Evolutionary conservation across 2,797 vertebrate species (phyloP).

Genomic region (Microctenopoma stevenorrisi): DNA sequence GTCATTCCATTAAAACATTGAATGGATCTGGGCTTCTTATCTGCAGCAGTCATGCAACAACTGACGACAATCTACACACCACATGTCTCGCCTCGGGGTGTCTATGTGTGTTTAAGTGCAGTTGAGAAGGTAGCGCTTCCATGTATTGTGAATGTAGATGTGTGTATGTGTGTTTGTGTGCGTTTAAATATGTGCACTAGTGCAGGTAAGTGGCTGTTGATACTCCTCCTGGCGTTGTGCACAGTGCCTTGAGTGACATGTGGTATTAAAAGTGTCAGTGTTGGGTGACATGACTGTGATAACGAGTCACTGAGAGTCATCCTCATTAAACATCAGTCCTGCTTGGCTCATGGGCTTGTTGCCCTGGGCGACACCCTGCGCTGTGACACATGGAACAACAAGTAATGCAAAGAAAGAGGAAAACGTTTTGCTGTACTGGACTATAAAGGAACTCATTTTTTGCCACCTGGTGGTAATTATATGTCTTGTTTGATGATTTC

Average conservation of each 20-base stretch:
- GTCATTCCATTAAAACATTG: constrained; percentile 62
- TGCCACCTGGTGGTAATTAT: constrained; percentile 26
- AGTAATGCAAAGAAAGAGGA: constrained; percentile 30
- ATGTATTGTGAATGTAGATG: neutral
- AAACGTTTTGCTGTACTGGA: constrained; percentile 4
- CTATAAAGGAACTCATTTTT: constrained; percentile 24
- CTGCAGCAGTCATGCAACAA: constrained; percentile 21
- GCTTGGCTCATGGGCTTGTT: constrained; percentile 65
- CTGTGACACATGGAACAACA: constrained; percentile 50
- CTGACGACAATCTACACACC: constrained; percentile 28
- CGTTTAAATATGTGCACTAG: constrained; percentile 19
- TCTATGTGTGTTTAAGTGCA: constrained; percentile 8
- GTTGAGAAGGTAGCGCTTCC: neutral
- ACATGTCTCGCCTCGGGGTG: constrained; percentile 12
- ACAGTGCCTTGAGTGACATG: constrained; percentile 66
- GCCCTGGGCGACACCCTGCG: constrained; percentile 58
- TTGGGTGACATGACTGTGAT: constrained; percentile 70
- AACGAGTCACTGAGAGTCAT: constrained; percentile 74
- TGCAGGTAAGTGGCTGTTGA: constrained; percentile 60
- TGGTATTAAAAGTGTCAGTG: constrained; percentile 80
- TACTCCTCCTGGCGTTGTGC: constrained; percentile 63
- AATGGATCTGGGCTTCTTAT: constrained; percentile 58
- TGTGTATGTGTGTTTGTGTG: constrained; percentile 5
- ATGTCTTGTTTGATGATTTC: constrained; percentile 35
- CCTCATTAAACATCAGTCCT: constrained; percentile 80